Conservation (phyloP, 2,797 vertebrate genomes). For the Poecilia wingei region DNA sequence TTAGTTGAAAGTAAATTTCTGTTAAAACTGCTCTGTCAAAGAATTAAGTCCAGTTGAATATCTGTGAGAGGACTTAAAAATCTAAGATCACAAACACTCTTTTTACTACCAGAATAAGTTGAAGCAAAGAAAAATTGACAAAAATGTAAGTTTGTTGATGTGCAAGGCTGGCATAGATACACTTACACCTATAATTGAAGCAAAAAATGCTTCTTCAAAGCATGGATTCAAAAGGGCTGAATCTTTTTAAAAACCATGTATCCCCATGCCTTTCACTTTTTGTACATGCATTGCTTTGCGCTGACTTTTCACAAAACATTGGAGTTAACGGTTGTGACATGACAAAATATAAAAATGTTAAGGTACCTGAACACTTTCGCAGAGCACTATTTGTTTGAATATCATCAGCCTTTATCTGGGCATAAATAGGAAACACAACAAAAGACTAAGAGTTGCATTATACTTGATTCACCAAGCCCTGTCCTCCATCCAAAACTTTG, state of each 20-base stretch:
- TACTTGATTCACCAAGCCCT: conserved; percentile 20
- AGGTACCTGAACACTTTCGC: neutral
- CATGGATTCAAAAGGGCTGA: neutral
- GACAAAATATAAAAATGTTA: neutral
- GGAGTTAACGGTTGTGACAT: neutral
- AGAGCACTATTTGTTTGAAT: neutral
- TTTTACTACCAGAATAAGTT: neutral
- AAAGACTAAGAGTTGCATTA: conserved; percentile 35
- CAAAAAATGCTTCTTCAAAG: neutral
- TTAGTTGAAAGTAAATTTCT: neutral
- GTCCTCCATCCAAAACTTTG: conserved; percentile 27
- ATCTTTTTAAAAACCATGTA: too few relatives aligned
- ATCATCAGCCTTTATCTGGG: neutral
- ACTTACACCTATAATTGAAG: neutral
- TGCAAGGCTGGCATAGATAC: neutral
- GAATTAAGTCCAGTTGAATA: neutral
- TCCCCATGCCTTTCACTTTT: neutral
- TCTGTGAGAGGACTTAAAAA: neutral
- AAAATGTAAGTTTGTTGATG: neutral
- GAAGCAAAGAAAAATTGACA: neutral
- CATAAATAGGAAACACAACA: conserved; percentile 26
- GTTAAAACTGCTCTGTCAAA: neutral
- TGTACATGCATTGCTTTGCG: neutral
- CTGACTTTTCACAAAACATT: neutral
- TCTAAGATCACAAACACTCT: neutral